Conservation (phyloP, 2,113 vertebrate genomes). For the Thoracochromis brauschi region DNA sequence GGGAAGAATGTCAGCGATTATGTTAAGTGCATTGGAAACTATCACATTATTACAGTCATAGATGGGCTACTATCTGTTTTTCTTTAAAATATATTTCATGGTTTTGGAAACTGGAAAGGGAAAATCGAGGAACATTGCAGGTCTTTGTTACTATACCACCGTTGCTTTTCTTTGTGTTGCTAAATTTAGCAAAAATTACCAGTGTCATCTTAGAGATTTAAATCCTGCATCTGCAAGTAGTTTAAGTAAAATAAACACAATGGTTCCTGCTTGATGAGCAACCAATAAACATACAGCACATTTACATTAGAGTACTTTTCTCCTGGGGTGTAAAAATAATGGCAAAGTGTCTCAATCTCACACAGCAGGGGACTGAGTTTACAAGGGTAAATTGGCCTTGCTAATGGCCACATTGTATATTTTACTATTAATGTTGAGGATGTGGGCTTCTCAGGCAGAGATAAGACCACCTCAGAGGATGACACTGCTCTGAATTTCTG, state of each 20-base stretch:
- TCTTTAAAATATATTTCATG: slow-evolving; percentile 4
- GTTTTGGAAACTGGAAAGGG: slow-evolving; percentile 24
- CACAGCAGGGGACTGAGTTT: slow-evolving; percentile 28
- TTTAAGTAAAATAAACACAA: not conserved
- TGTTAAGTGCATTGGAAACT: slow-evolving; percentile 36
- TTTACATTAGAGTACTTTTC: slow-evolving; percentile 7
- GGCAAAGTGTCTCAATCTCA: not conserved
- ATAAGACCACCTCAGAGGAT: slow-evolving; percentile 25
- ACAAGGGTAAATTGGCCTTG: slow-evolving; percentile 26
- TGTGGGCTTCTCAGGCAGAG: not conserved
- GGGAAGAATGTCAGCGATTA: slow-evolving; percentile 40
- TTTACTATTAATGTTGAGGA: slow-evolving; percentile 27
- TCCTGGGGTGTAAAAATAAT: not conserved
- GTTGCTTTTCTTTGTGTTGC: not conserved
- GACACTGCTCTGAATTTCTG: not conserved
- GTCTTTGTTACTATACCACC: not conserved
- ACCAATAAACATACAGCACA: not conserved
- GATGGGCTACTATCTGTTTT: slow-evolving; percentile 1
- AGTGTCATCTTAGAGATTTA: not conserved
- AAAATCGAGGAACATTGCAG: not conserved
- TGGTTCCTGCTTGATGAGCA: not conserved
- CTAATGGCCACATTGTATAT: slow-evolving; percentile 24
- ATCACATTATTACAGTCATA: not conserved
- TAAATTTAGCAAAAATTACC: not conserved
- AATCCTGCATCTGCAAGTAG: not conserved